A percentile compares a stretch with the other conserved stretches of the same genome.
Conservation (phyloP, 2,888 invertebrate species). For the Serrognathus titanus region DNA sequence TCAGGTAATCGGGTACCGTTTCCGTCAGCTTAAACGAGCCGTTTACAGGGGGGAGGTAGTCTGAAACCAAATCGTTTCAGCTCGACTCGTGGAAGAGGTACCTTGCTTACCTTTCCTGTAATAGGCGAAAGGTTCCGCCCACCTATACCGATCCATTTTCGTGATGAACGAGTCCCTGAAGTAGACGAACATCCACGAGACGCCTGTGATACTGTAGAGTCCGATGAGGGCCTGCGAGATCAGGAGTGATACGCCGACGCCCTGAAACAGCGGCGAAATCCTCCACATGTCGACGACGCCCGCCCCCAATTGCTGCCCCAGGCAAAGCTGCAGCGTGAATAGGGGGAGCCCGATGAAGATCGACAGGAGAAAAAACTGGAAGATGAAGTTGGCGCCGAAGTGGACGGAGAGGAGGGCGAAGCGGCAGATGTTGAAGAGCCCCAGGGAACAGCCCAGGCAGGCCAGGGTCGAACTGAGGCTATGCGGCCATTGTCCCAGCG, state of each 20-base stretch:
- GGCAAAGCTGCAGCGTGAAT: constrained; percentile 77
- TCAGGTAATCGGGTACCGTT: constrained; percentile 81
- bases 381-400: constrained; percentile 84
- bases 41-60: constrained; percentile 34
- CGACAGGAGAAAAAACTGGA: constrained; percentile 83
- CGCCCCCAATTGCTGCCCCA: constrained; percentile 79
- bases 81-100: no score
- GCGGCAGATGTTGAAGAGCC: constrained; percentile 83
- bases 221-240: constrained; percentile 78
- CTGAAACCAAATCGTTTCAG: constrained; percentile 23
- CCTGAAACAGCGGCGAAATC: constrained; percentile 88
- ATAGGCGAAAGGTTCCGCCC: constrained; percentile 72
- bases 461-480: constrained; percentile 76
- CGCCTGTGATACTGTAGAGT: constrained; percentile 80
- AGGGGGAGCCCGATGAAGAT: constrained; percentile 69
- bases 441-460: constrained; percentile 79
- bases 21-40: constrained; percentile 62
- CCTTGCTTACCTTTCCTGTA: constrained; percentile 65
- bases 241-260: constrained; percentile 80
- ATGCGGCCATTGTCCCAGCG: constrained; percentile 65
- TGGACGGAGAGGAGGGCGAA: constrained; percentile 83
- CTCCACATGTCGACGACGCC: constrained; percentile 92
- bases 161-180: constrained; percentile 84
- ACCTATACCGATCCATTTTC: constrained; percentile 72
- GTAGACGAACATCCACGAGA: constrained; percentile 90